These are phyloP conservation scores for Rallus limicola DNA, from an alignment of 2,113 vertebrate species.

Conservation along the genomic window DNA sequence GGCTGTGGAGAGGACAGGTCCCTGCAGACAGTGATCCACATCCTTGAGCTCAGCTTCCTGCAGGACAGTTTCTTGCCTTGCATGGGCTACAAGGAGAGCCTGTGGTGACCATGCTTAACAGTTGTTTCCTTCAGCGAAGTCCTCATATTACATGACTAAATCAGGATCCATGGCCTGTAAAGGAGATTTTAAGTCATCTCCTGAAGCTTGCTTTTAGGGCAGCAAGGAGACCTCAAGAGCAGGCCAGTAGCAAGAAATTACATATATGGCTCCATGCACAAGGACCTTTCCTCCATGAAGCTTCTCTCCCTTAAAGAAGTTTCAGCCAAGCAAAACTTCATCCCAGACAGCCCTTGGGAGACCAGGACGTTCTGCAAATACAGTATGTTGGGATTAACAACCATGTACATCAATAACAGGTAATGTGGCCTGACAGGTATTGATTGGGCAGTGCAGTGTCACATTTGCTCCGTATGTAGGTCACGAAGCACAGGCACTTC, in stretches of 20 bases:
- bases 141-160: neutral
- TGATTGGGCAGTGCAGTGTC: neutral
- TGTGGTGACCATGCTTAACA: neutral
- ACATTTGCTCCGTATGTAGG: conserved; percentile 8
- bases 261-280: neutral
- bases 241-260: neutral
- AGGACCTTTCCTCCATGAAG: neutral
- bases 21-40: neutral
- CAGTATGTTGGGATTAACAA: neutral
- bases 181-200: neutral
- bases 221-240: neutral
- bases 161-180: neutral
- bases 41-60: neutral
- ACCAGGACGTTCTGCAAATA: neutral
- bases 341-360: neutral
- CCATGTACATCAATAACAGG: neutral
- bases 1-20: neutral
- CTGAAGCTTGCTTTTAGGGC: neutral
- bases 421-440: conserved; percentile 31
- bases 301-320: neutral
- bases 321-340: neutral
- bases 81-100: neutral
- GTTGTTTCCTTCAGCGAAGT: neutral
- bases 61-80: neutral
- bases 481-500: neutral